Evolutionary conservation across 2,113 vertebrate genomes (phyloP).

Genomic region (Acinonyx jubatus): DNA sequence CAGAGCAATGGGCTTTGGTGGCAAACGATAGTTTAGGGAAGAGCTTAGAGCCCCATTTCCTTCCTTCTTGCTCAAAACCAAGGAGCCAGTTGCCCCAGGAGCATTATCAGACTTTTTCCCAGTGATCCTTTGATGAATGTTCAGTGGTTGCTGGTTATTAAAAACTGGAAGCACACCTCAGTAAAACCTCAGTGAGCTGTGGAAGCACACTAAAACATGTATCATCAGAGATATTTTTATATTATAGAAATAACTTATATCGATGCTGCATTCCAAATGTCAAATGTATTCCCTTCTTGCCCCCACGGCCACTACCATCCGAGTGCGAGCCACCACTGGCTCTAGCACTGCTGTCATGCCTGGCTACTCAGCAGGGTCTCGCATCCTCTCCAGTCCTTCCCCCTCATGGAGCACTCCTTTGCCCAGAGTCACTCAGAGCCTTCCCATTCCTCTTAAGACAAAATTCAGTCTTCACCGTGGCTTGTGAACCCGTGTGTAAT

Average conservation of each 20-base stretch:
- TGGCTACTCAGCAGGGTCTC: background rate
- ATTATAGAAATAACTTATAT: slow-evolving; percentile 11
- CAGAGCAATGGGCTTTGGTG: background rate
- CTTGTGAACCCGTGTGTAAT: background rate
- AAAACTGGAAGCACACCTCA: slow-evolving; percentile 13
- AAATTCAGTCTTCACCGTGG: background rate
- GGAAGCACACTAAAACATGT: slow-evolving; percentile 36
- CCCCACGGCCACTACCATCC: background rate
- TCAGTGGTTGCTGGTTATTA: slow-evolving; percentile 26
- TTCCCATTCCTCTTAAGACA: background rate
- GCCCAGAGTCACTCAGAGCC: background rate
- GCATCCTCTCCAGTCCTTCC: background rate
- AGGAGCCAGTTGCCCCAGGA: background rate
- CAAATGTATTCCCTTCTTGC: background rate
- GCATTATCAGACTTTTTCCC: background rate
- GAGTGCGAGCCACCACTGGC: background rate
- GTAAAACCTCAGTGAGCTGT: slow-evolving; percentile 43
- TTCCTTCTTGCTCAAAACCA: background rate
- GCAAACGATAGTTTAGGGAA: background rate
- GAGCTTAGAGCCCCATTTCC: background rate
- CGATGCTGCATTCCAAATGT: background rate
- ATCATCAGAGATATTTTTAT: slow-evolving; percentile 23
- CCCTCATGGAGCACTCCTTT: background rate
- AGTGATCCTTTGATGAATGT: slow-evolving; percentile 38
- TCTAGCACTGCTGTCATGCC: background rate